Conservation (phyloP, 2,888 invertebrate genomes). For the Nudaria mundana region DNA sequence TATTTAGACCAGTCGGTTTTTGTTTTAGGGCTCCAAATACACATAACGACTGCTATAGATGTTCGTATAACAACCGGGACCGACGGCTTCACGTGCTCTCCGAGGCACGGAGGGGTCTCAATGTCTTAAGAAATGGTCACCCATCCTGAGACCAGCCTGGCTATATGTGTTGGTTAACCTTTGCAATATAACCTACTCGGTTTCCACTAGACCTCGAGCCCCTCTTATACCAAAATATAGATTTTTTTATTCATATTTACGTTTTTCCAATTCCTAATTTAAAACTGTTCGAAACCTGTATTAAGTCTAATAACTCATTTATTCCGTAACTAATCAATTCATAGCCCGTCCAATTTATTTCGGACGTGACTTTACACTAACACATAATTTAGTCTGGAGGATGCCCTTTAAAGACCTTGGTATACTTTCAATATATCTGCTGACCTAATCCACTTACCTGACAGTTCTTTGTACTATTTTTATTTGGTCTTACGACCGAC, state of each 20-base stretch:
- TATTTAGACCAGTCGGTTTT: no score
- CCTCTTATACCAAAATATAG: no score
- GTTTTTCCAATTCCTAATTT: slow-evolving; percentile 14
- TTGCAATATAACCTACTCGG: no score
- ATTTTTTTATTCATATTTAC: background rate
- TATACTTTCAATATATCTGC: slow-evolving; percentile 14
- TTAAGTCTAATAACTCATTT: slow-evolving; percentile 14
- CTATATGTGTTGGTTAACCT: no score
- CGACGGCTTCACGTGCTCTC: no score
- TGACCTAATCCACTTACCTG: slow-evolving; percentile 17
- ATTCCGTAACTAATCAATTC: slow-evolving; percentile 22
- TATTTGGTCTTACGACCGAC: background rate
- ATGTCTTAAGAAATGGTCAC: no score
- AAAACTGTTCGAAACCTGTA: slow-evolving; percentile 9
- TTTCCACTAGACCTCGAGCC: no score
- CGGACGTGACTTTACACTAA: slow-evolving; percentile 10
- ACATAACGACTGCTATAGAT: no score
- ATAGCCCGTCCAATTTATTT: slow-evolving; percentile 13
- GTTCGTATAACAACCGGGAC: no score
- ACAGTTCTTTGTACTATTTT: slow-evolving; percentile 9
- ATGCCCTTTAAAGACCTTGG: slow-evolving; percentile 19
- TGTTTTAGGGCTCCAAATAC: no score
- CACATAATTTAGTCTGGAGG: slow-evolving; percentile 7
- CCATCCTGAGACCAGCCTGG: no score
- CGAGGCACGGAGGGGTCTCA: no score